Base-by-base conservation (phyloP, 2,888 invertebrate species). In the Aproaerema taeniolella region DNA sequence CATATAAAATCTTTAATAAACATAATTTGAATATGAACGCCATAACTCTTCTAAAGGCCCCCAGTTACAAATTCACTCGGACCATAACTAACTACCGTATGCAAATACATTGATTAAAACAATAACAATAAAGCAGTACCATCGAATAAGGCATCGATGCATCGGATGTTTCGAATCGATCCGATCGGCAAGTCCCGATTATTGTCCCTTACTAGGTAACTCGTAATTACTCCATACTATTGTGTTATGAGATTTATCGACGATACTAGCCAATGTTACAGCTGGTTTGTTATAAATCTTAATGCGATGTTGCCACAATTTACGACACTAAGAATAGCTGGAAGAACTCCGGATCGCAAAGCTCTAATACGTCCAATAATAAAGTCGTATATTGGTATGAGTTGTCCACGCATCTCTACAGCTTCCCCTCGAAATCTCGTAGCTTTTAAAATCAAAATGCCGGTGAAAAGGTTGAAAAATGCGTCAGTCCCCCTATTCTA, bases 161-260 rank as follows among this genome's bases (percentile, higher is more conserved):
- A 61, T 62, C 67, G 67, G 42, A 39, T 39, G 50, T 46, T 48
- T 63, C 66, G 58, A 63, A 65, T 68, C 68, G 73, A 73, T 70
- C 61, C 62, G 66, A 79, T 75, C 66, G 47, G 31, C 38, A 38
- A 35, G 40, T 52, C 49, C 31, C 71, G 78, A 81, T 80, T 78
- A 71, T 75, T 79, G 74, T 78, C 66, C 82, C 81, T 64, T 79
- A 81, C 67, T 77, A 74, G 81, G 81, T 61, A 67, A 53, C 56
- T 58, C 50, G 69, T 82, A 82, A 82, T 82, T 82, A 78, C 74
- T 66, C 49, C 55, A 52, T 63, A 64, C 65, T 74, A 79, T 78
- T 79, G 79, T 77, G 55, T 66, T 59, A 57, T 53, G 47, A 52
- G 55, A 68, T 68, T 70, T 73, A 74, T 73, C 65, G 66, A 58